phyloP scores from a whole-genome alignment of 2,113 vertebrate genomes.

The Pedetes capensis region DNA sequence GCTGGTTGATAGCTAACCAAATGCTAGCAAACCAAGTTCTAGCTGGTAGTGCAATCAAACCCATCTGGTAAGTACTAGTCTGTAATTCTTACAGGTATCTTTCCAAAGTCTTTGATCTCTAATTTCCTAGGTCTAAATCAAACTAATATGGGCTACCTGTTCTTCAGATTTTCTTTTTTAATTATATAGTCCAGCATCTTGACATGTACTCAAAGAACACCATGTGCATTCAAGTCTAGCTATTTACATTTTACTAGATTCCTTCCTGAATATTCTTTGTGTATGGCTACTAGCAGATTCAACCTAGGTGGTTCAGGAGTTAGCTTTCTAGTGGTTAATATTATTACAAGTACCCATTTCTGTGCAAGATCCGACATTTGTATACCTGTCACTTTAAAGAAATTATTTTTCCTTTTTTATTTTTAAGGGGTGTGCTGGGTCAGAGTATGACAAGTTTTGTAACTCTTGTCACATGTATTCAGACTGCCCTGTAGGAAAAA shows the following conservation, averaged over 20 bases:
- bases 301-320: slow-evolving; percentile 38
- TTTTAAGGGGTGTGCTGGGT: not conserved
- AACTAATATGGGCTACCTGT: not conserved
- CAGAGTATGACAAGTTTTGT: slow-evolving; percentile 13
- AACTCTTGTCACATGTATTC: slow-evolving; percentile 35
- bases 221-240: not conserved
- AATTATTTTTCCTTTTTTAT: slow-evolving; percentile 40
- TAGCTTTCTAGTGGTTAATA: not conserved
- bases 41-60: slow-evolving; percentile 33
- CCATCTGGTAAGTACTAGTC: not conserved
- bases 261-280: slow-evolving; percentile 36
- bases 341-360: not conserved
- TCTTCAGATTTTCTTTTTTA: slow-evolving; percentile 44
- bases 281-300: slow-evolving; percentile 6
- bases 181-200: slow-evolving; percentile 49
- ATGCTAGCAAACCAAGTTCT: slow-evolving; percentile 51
- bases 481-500: slow-evolving; percentile 19
- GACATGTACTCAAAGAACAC: not conserved
- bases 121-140: slow-evolving; percentile 44
- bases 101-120: slow-evolving; percentile 41
- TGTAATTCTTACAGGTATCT: not conserved
- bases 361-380: not conserved
- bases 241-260: slow-evolving; percentile 53
- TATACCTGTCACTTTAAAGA: not conserved
- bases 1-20: not conserved